Evolutionary conservation across 2,888 invertebrate species (phyloP), one percentile per base, ranked within the genome.

Genomic region (Tachystola acroxantha): DNA sequence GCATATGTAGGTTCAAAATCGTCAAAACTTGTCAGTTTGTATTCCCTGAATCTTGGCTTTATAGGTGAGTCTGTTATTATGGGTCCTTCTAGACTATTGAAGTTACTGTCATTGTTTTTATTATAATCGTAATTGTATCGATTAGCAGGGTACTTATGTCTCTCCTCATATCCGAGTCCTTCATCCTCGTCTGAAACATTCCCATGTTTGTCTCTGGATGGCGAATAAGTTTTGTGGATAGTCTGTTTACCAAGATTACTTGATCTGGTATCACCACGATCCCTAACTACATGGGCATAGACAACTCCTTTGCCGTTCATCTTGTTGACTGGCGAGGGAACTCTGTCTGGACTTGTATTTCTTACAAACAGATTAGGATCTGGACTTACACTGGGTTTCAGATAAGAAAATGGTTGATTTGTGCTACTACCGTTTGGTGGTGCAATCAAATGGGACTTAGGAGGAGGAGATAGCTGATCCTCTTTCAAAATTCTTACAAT

Each of bases 401-500:
- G 93, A 55, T 95, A 95, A 0, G 95, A 95, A 73, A 95, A 95
- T 19, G 94, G 95, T 61, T 94, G 91, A 61, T 93, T 94, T 49
- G 90, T 89, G 61, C 94, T 93, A 48, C 89, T 89, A 28, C 91
- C 89, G 46, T 89, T 89, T 33, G 89, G 78, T 14, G 91, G 89
- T 10, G 89, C 82, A 37, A 92, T 88, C 67, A 92, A 80, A 58
- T 90, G 90, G 20, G 89, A 73, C 55, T 90, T 91, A 1, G 92
- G 91, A 30, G 92, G 90, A 1, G 92, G 89, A 7, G 91, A 90
- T 33, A 90, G 85, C 50, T 91, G 90, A 51, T 94, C 94, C 73
- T 90, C 91, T 44, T 91, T 93, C 40, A 95, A 71, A 47, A 93
- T 89, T 60, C 91, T 92, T 19, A 94, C 92, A 88, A 95, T 91